Base-by-base conservation (phyloP, 92 coral and sea anemone genomes). In the Epizoanthus scotinus region DNA sequence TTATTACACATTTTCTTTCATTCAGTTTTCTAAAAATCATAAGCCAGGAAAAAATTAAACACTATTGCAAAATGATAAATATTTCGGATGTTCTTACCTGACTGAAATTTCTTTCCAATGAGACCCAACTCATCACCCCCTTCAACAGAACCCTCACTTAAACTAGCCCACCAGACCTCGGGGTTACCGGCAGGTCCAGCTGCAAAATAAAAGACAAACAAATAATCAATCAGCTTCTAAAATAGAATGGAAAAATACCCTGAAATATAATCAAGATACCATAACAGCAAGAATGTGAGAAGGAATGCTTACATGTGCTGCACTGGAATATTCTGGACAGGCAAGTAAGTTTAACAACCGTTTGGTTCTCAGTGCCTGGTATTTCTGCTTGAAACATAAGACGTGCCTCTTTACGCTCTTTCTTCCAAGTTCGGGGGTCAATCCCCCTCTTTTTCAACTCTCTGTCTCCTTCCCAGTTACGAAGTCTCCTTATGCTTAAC, bases 141-240 rank as follows among this genome's bases (percentile, higher is more conserved):
- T 53, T 87, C 89, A 54, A 86, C 99, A 50, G 92, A 96, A 81
- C 99, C 99, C 91, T 96, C 91, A 58, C 83, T 86, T 44, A 91
- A 85, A 83, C 97, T 96, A 89, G 97, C 92, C 99, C 99, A 96
- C 99, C 95, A 93, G 83, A 96, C 94, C 77, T 96, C 99, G 34
- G 99, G 99, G 67, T 86, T 93, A 60, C 99, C 99, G 67, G 99
- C 91, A 21, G 99, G 92, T 78, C 98, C 99, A 93, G 98, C 99
- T 96, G 83, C 42, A 59, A 61, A 47, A 64, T 50, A 28, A 58
- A 73, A 24, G 28, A 66, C 5, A 47, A 65, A 81, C 15, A 68
- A 67, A 17, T 55, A 36, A 65, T 18, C 2, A 64, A 12, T 9
- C 1, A 12, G 73, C 25, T 56, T 9, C 15, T 1, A 1, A 50